Conservation (phyloP, 2,888 invertebrate genomes). For the Phyllotreta cruciferae region DNA sequence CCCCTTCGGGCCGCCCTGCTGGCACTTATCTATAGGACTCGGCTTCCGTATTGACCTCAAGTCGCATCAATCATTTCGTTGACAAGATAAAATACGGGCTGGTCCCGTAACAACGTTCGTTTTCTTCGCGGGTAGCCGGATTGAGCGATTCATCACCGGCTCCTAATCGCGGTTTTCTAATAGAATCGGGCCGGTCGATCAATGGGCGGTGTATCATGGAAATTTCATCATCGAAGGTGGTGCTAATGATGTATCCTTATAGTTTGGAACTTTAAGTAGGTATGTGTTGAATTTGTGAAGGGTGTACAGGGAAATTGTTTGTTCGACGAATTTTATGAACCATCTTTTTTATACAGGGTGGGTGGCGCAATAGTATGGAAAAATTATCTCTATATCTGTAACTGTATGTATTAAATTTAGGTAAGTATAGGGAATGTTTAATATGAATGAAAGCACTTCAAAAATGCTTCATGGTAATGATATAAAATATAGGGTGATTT, state of each 20-base stretch:
- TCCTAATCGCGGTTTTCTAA: conserved; percentile 24
- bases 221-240: conserved; percentile 17
- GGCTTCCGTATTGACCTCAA: conserved; percentile 40
- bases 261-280: background rate
- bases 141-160: conserved; percentile 34
- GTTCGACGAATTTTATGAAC: no score
- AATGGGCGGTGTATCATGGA: conserved; percentile 28
- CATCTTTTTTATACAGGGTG: no score
- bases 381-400: no score
- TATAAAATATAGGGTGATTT: no score
- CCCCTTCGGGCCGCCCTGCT: conserved; percentile 7
- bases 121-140: conserved; percentile 32
- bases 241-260: conserved; percentile 17
- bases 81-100: conserved; percentile 41
- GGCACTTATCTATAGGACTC: conserved; percentile 39
- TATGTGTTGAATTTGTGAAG: background rate
- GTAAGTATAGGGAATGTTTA: no score
- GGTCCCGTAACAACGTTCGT: conserved; percentile 31
- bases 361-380: no score
- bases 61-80: conserved; percentile 44
- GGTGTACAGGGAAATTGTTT: no score
- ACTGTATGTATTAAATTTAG: no score
- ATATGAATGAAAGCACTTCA: no score
- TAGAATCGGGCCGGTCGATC: conserved; percentile 33
- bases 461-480: no score